Evolutionary conservation across 2,888 invertebrate species (phyloP).

Genomic region (Glyphotaelius pellucidus): DNA sequence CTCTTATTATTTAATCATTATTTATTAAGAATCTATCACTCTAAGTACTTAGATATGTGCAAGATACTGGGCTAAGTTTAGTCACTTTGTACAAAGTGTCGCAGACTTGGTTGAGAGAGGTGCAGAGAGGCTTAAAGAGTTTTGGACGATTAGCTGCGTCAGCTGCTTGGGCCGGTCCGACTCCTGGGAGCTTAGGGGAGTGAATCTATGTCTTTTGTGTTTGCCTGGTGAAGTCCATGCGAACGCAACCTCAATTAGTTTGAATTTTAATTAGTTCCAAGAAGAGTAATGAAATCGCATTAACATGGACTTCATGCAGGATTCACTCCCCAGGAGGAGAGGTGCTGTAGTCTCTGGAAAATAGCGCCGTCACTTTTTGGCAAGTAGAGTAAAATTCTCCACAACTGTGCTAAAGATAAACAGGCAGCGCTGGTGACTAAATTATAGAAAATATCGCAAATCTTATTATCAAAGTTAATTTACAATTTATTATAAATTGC

Average conservation of each 20-base stretch:
- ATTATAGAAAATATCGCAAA: neutral
- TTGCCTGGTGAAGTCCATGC: too few species aligned
- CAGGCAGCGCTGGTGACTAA: neutral
- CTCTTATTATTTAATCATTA: neutral
- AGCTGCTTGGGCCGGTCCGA: neutral
- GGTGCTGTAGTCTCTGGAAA: conserved; percentile 2
- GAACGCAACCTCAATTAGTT: too few species aligned
- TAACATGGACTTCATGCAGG: too few species aligned
- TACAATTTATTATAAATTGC: neutral
- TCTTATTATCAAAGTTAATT: neutral
- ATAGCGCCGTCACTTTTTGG: neutral
- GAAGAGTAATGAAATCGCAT: too few species aligned
- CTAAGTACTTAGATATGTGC: neutral
- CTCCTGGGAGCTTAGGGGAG: neutral
- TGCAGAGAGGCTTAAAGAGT: neutral
- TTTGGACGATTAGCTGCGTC: neutral
- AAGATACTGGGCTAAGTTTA: neutral
- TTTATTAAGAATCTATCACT: neutral
- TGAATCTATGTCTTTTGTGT: too few species aligned
- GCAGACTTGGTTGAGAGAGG: neutral
- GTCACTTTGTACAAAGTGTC: neutral
- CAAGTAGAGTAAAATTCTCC: neutral
- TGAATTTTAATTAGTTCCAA: too few species aligned
- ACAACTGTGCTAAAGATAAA: neutral
- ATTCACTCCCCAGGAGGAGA: neutral